These are phyloP conservation scores for Diorhabda elongata DNA, from an alignment of 1,140 invertebrate species.

Conservation along the genomic window DNA sequence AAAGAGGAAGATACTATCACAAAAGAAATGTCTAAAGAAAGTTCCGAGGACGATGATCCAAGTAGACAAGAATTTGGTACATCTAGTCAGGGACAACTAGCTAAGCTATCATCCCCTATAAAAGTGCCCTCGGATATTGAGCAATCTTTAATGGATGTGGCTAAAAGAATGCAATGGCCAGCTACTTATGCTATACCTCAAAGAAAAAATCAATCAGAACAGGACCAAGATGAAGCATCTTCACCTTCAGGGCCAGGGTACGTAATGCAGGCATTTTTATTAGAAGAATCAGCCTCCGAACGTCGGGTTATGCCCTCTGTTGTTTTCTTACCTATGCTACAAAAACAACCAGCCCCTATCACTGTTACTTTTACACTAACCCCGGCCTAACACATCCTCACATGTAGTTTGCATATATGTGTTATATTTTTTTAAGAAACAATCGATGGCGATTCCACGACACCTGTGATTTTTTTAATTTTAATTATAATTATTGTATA, in stretches of 20 bases:
- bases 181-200: constrained; percentile 57
- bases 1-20: constrained; percentile 41
- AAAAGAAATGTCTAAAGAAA: constrained; percentile 34
- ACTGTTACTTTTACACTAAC: constrained; percentile 88
- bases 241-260: constrained; percentile 34
- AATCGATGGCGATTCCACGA: constrained; percentile 47
- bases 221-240: constrained; percentile 23
- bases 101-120: constrained; percentile 47
- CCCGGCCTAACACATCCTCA: constrained; percentile 64
- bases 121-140: constrained; percentile 50
- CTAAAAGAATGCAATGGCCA: constrained; percentile 55
- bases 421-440: constrained; percentile 45
- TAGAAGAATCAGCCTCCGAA: constrained; percentile 59
- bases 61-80: constrained; percentile 43
- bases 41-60: constrained; percentile 40
- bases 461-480: constrained; percentile 50
- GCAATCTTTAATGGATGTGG: constrained; percentile 52
- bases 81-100: constrained; percentile 28
- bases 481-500: constrained; percentile 46
- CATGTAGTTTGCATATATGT: constrained; percentile 36
- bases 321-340: constrained; percentile 85
- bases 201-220: constrained; percentile 7
- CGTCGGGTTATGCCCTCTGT: constrained; percentile 74
- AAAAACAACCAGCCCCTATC: constrained; percentile 72
- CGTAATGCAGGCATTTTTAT: constrained; percentile 79